phyloP scores from a whole-genome alignment of 1,140 invertebrate species.

The Trichonephila inaurata region DNA sequence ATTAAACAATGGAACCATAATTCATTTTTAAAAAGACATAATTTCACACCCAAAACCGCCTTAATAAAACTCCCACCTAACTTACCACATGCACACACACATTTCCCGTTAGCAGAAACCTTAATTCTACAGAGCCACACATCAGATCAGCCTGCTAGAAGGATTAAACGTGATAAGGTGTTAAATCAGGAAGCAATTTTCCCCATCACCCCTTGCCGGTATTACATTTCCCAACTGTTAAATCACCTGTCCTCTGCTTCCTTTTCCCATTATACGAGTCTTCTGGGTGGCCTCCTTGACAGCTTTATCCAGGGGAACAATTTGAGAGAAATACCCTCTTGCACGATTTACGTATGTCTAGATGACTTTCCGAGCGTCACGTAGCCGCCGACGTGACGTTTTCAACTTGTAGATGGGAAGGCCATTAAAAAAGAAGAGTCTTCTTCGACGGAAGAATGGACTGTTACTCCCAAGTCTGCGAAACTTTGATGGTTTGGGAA shows the following conservation, averaged over 20 bases:
- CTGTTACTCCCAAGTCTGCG: not conserved
- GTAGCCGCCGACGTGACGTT: not conserved
- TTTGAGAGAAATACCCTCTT: not conserved
- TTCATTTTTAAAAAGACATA: too few species aligned
- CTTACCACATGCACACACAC: not conserved
- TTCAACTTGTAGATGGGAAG: not conserved
- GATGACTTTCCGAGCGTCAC: not conserved
- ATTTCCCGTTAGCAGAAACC: not conserved
- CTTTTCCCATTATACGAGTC: constrained; percentile 8
- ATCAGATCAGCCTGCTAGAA: not conserved
- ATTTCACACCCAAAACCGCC: too few species aligned
- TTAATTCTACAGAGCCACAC: not conserved
- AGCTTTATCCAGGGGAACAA: constrained; percentile 37
- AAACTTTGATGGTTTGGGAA: not conserved
- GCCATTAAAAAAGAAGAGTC: not conserved
- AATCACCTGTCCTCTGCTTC: constrained; percentile 33
- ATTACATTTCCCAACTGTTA: constrained; percentile 34
- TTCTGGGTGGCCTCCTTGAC: not conserved
- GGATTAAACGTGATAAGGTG: constrained; percentile 28
- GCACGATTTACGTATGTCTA: constrained; percentile 15
- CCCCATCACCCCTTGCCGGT: not conserved
- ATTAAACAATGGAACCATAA: too few species aligned
- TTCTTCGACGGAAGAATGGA: not conserved
- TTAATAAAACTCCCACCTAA: not conserved
- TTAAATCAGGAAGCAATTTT: constrained; percentile 27